Conservation (phyloP, 2,888 invertebrate genomes). For the Melipona beecheii region DNA sequence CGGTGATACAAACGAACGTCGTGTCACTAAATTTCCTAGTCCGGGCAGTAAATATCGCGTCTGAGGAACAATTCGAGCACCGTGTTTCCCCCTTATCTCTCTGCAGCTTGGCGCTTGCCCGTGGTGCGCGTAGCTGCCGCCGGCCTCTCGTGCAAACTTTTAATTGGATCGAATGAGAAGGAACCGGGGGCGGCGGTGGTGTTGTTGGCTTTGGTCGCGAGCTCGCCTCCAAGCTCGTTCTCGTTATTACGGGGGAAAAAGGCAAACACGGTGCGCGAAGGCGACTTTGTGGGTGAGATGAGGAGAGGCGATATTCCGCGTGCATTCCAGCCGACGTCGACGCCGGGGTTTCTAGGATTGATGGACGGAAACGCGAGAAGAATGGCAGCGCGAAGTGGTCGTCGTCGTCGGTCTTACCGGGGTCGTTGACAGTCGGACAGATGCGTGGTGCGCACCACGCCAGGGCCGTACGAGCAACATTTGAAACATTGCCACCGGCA, state of each 20-base stretch:
- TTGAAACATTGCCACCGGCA: conserved; percentile 22
- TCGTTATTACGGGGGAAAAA: conserved; percentile 67
- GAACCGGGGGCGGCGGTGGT: neutral
- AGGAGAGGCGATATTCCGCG: conserved; percentile 57
- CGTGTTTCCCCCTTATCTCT: conserved; percentile 50
- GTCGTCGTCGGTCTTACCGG: conserved; percentile 50
- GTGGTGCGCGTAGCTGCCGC: too few relatives aligned
- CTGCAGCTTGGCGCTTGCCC: neutral
- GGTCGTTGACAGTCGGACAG: conserved; percentile 64
- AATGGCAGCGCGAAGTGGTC: conserved; percentile 58
- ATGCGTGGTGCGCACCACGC: conserved; percentile 40
- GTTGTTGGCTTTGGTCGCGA: conserved; percentile 14
- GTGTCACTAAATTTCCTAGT: conserved; percentile 4
- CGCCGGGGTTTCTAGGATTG: conserved; percentile 60
- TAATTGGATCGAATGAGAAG: conserved; percentile 52
- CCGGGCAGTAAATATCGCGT: conserved; percentile 46
- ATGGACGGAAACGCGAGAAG: conserved; percentile 69
- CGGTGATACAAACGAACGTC: neutral
- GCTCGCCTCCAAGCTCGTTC: conserved; percentile 19
- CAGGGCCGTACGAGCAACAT: conserved; percentile 46
- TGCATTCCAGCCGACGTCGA: conserved; percentile 57
- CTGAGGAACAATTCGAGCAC: conserved; percentile 33
- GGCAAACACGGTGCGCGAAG: conserved; percentile 35
- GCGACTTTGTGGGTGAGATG: conserved; percentile 48
- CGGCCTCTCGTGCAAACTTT: conserved; percentile 49